phyloP scores from a whole-genome alignment of 2,113 vertebrate genomes.

The Poicephalus meyeri region DNA sequence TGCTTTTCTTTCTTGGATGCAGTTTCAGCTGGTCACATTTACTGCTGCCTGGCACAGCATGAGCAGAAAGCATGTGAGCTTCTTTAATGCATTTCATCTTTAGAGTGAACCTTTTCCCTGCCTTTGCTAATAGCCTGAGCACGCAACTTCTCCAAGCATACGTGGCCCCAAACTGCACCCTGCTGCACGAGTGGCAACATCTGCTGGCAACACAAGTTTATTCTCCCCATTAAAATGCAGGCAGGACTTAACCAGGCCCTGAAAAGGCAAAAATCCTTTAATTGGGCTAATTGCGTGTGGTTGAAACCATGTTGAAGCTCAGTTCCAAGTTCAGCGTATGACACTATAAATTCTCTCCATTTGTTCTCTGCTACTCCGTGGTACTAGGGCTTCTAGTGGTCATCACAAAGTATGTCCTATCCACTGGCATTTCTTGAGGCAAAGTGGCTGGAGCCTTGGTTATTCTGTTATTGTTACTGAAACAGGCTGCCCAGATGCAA shows the following conservation, averaged over 20 bases:
- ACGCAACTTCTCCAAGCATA: neutral
- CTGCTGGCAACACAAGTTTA: neutral
- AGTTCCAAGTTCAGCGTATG: neutral
- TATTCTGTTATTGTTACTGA: neutral
- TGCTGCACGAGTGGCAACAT: neutral
- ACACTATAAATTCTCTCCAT: neutral
- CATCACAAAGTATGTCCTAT: neutral
- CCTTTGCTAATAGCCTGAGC: neutral
- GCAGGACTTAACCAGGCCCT: neutral
- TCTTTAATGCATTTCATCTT: slow-evolving; percentile 17
- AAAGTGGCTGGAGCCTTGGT: neutral
- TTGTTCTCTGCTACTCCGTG: neutral
- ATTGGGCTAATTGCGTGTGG: neutral
- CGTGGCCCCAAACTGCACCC: neutral
- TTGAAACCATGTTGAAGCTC: neutral
- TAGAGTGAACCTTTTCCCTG: neutral
- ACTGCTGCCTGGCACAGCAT: neutral
- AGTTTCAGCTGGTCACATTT: neutral
- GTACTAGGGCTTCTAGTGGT: neutral
- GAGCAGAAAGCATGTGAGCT: neutral
- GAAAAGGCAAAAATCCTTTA: neutral
- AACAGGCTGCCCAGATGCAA: neutral
- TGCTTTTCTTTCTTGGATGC: neutral
- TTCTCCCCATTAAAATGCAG: neutral
- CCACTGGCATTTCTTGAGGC: neutral